These are phyloP conservation scores for Ploceus nigricollis DNA, from an alignment of 2,113 vertebrate species.

Conservation along the genomic window DNA sequence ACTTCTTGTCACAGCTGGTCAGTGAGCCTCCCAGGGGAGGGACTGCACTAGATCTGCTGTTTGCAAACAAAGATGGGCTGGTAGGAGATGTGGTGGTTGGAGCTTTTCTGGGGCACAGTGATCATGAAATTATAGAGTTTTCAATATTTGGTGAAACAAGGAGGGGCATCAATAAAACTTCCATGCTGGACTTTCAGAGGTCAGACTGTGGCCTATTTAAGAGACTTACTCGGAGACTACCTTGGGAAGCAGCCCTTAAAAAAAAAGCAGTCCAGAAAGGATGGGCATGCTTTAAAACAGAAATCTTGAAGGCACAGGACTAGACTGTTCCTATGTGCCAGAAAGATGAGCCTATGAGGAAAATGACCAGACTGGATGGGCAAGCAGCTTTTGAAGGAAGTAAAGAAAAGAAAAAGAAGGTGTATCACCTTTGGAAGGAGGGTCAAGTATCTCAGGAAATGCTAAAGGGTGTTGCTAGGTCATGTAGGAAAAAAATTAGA, in stretches of 20 bases:
- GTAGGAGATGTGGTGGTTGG: not conserved
- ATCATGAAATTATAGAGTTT: not conserved
- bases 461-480: not conserved
- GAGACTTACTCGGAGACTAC: not conserved
- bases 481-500: not conserved
- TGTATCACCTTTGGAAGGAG: not conserved
- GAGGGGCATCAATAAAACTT: not conserved
- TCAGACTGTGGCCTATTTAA: not conserved
- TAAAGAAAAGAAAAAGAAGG: not conserved
- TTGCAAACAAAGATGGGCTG: not conserved
- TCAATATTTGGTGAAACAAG: not conserved
- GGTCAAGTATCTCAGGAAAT: not conserved
- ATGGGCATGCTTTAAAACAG: not conserved
- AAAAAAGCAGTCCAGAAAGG: not conserved
- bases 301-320: not conserved
- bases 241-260: not conserved
- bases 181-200: not conserved
- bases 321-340: not conserved
- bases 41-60: not conserved
- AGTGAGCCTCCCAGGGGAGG: too few species aligned
- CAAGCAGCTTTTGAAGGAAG: not conserved
- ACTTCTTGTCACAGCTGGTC: not conserved
- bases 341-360: accelerated
- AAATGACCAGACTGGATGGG: not conserved
- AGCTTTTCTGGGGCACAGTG: not conserved